These are phyloP conservation scores for Coracopsis vasa DNA, from an alignment of 2,113 vertebrate genomes.

Conservation along the genomic window DNA sequence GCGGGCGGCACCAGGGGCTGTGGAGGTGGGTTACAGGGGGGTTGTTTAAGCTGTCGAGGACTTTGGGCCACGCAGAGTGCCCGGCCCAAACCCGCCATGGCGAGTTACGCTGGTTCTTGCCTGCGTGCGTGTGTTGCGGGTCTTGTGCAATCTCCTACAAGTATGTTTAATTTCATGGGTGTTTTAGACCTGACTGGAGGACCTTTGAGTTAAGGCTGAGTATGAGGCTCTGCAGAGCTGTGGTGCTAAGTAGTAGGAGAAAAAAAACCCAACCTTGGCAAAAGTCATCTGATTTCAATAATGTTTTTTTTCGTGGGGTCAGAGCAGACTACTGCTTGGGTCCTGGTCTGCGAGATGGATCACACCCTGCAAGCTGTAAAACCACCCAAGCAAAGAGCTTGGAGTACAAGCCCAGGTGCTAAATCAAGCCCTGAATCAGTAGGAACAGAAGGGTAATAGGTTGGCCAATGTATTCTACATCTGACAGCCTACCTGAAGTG, in stretches of 20 bases:
- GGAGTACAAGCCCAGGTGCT: not conserved
- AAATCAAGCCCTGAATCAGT: not conserved
- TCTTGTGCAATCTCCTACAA: not conserved
- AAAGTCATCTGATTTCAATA: not conserved
- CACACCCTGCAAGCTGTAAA: not conserved
- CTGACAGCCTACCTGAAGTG: not conserved
- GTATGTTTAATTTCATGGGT: accelerated
- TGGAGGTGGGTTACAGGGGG: accelerated
- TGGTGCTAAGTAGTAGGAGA: not conserved
- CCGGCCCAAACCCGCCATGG: accelerated
- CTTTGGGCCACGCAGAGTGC: accelerated
- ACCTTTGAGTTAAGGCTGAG: not conserved
- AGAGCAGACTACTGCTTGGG: not conserved
- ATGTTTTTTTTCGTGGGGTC: not conserved
- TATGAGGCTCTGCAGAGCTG: not conserved
- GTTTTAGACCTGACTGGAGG: not conserved
- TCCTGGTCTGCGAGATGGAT: not conserved
- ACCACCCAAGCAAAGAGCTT: not conserved
- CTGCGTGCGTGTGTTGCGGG: accelerated
- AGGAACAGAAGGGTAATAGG: not conserved
- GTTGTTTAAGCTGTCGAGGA: not conserved
- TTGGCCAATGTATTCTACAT: not conserved
- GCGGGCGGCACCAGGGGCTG: not conserved
- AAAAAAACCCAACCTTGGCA: accelerated
- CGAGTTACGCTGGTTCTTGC: accelerated